Conservation (phyloP, 1,140 invertebrate genomes). For the Ectropis grisescens region DNA sequence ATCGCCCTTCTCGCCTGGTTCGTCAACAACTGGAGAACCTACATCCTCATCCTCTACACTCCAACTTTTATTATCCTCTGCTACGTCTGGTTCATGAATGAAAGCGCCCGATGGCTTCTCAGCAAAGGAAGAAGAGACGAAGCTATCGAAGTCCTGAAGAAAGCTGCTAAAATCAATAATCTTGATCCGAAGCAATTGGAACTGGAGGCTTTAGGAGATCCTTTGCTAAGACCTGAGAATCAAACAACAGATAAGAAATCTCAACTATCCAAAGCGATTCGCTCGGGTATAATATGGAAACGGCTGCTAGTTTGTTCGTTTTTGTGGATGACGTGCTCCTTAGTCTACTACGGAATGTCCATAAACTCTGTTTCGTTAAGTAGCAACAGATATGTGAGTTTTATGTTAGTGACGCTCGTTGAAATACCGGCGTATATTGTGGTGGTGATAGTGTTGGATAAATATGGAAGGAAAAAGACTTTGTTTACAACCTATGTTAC, state of each 20-base stretch:
- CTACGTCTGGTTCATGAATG: constrained; percentile 90
- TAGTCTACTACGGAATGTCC: constrained; percentile 87
- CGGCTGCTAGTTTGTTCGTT: constrained; percentile 77
- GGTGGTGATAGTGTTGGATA: constrained; percentile 75
- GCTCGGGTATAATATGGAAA: constrained; percentile 73
- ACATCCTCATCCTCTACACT: constrained; percentile 77
- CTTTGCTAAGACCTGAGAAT: constrained; percentile 41
- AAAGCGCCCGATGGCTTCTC: constrained; percentile 85
- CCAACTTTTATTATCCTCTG: constrained; percentile 77
- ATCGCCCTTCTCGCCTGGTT: constrained; percentile 78
- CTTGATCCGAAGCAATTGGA: constrained; percentile 70
- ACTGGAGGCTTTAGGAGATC: constrained; percentile 62
- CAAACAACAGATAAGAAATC: constrained; percentile 40
- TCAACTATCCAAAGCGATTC: constrained; percentile 55
- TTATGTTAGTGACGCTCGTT: constrained; percentile 76
- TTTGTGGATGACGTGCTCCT: constrained; percentile 79
- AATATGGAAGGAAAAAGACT: constrained; percentile 73
- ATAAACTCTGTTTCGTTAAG: constrained; percentile 84
- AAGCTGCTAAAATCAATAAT: constrained; percentile 80
- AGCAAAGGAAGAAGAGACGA: constrained; percentile 80
- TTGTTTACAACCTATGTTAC: constrained; percentile 44
- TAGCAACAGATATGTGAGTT: constrained; percentile 78
- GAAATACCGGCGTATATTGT: constrained; percentile 82
- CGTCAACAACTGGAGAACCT: constrained; percentile 77
- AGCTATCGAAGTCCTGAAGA: constrained; percentile 78